Conservation (phyloP, 2,888 invertebrate species). For the Orthosia cruda region DNA sequence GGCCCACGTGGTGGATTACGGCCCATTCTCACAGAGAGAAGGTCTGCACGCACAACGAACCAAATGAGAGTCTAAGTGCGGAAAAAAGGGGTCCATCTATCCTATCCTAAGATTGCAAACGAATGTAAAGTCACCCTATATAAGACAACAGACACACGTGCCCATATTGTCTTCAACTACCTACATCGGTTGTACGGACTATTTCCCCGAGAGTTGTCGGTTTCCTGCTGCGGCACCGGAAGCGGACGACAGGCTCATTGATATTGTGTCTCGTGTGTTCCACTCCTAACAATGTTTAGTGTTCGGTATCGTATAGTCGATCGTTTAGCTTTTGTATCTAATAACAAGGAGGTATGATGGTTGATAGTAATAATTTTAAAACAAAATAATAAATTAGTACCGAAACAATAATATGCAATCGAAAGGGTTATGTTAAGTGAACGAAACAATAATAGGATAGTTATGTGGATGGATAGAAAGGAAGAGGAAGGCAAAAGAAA, state of each 20-base stretch:
- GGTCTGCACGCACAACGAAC: no score
- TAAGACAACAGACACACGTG: slow-evolving; percentile 18
- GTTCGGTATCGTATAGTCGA: background rate
- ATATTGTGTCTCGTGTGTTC: slow-evolving; percentile 24
- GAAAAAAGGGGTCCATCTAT: no score
- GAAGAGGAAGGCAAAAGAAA: no score
- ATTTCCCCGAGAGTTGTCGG: slow-evolving; percentile 44
- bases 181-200: slow-evolving; percentile 10
- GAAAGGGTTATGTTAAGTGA: no score
- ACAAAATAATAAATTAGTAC: no score
- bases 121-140: background rate
- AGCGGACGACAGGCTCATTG: slow-evolving; percentile 55
- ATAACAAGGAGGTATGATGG: background rate
- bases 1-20: no score
- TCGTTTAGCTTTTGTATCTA: slow-evolving; percentile 26
- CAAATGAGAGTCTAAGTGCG: no score
- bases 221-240: slow-evolving; percentile 47
- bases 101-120: no score
- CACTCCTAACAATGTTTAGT: slow-evolving; percentile 37
- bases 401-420: no score
- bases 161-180: slow-evolving; percentile 5
- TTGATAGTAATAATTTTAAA: background rate
- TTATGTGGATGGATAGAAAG: no score
- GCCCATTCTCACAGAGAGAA: no score
- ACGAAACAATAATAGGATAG: no score